These are phyloP conservation scores for Scolanthus callimorphus DNA, from an alignment of 92 coral and sea anemone species.

Conservation along the genomic window DNA sequence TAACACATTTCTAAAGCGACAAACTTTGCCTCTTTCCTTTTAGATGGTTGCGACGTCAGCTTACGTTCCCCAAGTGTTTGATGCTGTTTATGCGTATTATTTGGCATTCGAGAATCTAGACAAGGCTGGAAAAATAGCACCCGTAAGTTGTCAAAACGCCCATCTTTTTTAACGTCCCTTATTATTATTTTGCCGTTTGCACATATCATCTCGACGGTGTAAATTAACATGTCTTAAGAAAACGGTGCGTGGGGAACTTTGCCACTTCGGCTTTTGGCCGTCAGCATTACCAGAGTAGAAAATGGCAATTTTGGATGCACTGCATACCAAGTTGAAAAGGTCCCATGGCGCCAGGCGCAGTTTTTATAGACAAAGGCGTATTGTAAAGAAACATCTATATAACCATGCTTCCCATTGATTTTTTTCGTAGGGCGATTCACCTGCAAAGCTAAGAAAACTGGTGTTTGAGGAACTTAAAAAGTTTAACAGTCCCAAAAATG, in stretches of 20 bases:
- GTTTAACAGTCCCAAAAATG: constrained; percentile 53
- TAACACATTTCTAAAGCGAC: background rate
- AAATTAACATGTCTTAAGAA: no score
- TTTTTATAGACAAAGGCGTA: no score
- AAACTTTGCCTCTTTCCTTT: background rate
- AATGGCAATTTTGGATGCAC: no score
- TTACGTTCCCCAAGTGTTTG: constrained; percentile 94
- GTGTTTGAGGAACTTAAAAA: constrained; percentile 82
- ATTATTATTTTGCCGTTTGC: no score
- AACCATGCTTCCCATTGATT: background rate
- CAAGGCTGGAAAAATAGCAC: constrained; percentile 72
- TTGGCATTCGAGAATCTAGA: constrained; percentile 86
- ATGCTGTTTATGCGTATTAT: constrained; percentile 92
- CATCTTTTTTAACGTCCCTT: no score
- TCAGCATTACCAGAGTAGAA: no score
- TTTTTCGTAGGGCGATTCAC: constrained; percentile 64
- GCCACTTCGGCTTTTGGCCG: no score
- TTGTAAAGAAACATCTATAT: background rate
- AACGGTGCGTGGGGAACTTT: no score
- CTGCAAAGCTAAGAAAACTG: constrained; percentile 62
- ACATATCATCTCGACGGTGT: background rate
- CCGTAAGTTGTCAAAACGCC: constrained; percentile 54
- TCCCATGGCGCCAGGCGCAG: no score
- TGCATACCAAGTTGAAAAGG: no score
- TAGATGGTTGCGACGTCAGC: constrained; percentile 71